phyloP scores from a whole-genome alignment of 2,113 vertebrate species.

The Leptodactylus fuscus region DNA sequence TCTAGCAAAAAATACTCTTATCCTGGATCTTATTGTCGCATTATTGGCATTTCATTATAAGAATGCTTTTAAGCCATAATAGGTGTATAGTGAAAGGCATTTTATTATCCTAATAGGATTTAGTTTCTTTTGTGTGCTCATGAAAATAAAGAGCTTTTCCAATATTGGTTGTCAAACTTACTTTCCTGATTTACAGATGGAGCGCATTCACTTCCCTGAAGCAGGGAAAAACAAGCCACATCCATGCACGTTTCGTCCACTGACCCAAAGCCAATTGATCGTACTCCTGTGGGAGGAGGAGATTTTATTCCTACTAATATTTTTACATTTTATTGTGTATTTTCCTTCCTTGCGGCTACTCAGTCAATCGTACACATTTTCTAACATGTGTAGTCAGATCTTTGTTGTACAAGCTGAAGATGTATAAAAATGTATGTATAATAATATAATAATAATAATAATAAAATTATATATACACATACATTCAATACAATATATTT shows the following conservation, averaged over 20 bases:
- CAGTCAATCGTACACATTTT: not conserved
- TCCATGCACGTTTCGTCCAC: not conserved
- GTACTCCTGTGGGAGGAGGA: not conserved
- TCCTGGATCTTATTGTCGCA: not conserved
- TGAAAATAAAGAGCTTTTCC: slow-evolving; percentile 17
- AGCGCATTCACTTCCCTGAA: not conserved
- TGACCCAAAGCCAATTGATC: slow-evolving; percentile 10
- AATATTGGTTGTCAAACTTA: slow-evolving; percentile 15
- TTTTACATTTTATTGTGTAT: slow-evolving; percentile 6
- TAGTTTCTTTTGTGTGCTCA: not conserved
- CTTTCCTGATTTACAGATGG: slow-evolving; percentile 1
- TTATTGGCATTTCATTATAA: not conserved
- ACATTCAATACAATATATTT: no score
- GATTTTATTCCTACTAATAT: not conserved
- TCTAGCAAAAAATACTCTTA: not conserved
- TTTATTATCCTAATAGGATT: slow-evolving; percentile 12
- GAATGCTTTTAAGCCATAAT: not conserved
- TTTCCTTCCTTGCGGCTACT: not conserved
- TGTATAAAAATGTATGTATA: not conserved
- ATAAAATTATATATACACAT: no score
- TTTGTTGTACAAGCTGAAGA: not conserved
- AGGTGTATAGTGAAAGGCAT: not conserved
- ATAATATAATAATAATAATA: no score
- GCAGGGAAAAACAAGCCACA: not conserved
- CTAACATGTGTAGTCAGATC: not conserved